These are phyloP conservation scores for Paramormyrops hopkinsi DNA, from an alignment of 2,797 vertebrate genomes.

Conservation along the genomic window DNA sequence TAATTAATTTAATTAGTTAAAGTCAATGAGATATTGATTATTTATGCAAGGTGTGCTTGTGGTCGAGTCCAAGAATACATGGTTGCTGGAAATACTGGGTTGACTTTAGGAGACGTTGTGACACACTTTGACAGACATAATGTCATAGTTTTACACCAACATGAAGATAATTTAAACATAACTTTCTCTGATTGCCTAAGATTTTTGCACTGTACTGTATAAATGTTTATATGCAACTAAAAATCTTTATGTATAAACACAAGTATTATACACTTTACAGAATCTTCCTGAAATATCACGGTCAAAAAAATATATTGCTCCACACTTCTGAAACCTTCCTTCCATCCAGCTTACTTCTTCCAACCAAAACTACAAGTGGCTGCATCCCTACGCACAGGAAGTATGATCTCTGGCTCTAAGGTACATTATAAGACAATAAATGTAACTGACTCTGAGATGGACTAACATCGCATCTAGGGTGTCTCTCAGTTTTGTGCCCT, in stretches of 20 bases:
- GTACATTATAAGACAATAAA: neutral
- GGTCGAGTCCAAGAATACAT: neutral
- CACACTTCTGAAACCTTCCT: neutral
- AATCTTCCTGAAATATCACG: neutral
- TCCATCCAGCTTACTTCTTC: neutral
- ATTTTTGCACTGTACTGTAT: neutral
- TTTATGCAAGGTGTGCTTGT: neutral
- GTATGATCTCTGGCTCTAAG: neutral
- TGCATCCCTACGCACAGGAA: neutral
- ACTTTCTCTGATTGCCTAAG: neutral
- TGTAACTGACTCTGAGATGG: neutral
- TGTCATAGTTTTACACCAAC: neutral
- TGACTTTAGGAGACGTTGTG: neutral
- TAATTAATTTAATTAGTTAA: neutral
- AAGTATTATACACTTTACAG: neutral
- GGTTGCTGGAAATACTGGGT: neutral
- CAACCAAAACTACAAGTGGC: neutral
- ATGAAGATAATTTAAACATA: neutral
- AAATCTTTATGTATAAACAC: neutral
- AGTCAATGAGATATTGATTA: neutral
- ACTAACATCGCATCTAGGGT: neutral
- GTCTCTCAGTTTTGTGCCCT: neutral
- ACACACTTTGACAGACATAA: neutral
- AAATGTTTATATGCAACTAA: neutral
- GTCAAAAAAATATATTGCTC: neutral